Percentiles rank a stretch among this genome's conserved stretches.
These are phyloP conservation scores for Rhizomys pruinosus DNA, from an alignment of 2,113 vertebrate species.

Conservation along the genomic window DNA sequence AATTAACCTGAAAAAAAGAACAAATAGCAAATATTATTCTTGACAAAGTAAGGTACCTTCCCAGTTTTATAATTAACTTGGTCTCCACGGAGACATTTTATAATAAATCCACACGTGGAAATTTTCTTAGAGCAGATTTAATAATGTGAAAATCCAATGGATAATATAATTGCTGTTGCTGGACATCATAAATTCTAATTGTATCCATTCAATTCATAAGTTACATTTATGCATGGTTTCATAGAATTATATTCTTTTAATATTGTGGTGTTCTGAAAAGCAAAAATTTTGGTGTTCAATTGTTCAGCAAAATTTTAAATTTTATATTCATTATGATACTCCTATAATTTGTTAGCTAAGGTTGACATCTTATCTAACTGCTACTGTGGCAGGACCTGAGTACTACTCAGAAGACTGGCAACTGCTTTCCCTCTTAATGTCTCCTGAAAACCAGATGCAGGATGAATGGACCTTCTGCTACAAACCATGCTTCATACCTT, in stretches of 20 bases:
- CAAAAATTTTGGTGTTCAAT: constrained; percentile 61
- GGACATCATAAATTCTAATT: not conserved
- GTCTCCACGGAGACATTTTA: not conserved
- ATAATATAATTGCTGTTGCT: constrained; percentile 37
- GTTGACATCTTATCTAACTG: not conserved
- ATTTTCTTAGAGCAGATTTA: constrained; percentile 13
- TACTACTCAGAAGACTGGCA: not conserved
- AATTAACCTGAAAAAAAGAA: not conserved
- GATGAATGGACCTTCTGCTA: too few species aligned
- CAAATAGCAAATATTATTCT: constrained; percentile 32
- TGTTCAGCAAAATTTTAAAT: not conserved
- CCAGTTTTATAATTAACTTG: not conserved
- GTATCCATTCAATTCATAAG: constrained; percentile 34
- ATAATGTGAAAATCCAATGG: not conserved
- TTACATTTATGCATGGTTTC: not conserved
- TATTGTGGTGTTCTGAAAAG: not conserved
- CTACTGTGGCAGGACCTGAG: not conserved
- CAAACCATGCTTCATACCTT: not conserved
- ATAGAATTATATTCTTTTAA: not conserved
- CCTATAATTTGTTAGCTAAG: not conserved
- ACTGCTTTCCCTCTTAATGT: not conserved
- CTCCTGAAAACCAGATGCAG: not conserved
- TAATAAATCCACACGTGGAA: not conserved
- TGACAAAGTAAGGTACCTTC: not conserved
- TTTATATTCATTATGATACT: not conserved